A percentile compares a stretch with the other conserved stretches of the same genome.
Evolutionary conservation across 1,140 invertebrate genomes (phyloP).

Genomic region (Psilanteris sp.): DNA sequence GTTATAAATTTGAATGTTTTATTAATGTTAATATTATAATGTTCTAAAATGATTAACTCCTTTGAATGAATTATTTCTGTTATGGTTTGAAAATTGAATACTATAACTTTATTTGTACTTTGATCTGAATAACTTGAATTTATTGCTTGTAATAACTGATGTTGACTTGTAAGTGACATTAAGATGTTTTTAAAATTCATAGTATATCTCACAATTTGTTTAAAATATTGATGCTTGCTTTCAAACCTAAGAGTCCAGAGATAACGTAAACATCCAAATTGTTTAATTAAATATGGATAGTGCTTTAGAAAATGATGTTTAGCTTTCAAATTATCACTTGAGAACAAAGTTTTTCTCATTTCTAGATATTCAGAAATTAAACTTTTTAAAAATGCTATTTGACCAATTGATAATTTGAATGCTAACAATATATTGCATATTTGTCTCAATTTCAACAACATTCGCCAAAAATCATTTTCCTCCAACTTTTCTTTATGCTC

Average conservation of each 20-base stretch:
- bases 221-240: slow-evolving; percentile 36
- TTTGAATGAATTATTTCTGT: no score
- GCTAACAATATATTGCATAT: no score
- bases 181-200: neutral
- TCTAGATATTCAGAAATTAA: slow-evolving; percentile 21
- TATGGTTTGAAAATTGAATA: no score
- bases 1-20: slow-evolving; percentile 15
- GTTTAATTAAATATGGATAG: slow-evolving; percentile 25
- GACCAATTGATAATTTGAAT: no score
- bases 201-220: slow-evolving; percentile 2
- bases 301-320: slow-evolving; percentile 41
- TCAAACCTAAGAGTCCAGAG: slow-evolving; percentile 36
- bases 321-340: slow-evolving; percentile 1
- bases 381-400: slow-evolving; percentile 27
- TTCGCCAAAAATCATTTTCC: no score
- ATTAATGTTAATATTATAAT: slow-evolving; percentile 14
- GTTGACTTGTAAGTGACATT: neutral
- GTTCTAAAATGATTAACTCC: slow-evolving; percentile 2
- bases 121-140: no score
- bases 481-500: no score
- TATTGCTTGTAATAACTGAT: neutral
- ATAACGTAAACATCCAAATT: slow-evolving; percentile 41
- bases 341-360: neutral
- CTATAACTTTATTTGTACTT: neutral
- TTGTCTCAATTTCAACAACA: no score